phyloP scores from a whole-genome alignment of 1,140 invertebrate genomes.

The Megalonaias nervosa region DNA sequence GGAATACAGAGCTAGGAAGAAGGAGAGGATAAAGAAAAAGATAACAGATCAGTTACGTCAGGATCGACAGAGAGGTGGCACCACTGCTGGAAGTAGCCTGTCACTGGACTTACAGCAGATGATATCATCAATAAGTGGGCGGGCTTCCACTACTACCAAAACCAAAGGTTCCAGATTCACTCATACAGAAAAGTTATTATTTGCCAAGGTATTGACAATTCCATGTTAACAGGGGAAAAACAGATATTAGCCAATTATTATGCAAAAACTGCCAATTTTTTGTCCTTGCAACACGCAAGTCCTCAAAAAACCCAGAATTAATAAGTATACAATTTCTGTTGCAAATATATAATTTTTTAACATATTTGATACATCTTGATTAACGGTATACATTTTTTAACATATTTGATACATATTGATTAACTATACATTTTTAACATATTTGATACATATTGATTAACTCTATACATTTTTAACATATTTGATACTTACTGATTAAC shows the following conservation, averaged over 20 bases:
- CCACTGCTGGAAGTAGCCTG: constrained; percentile 17
- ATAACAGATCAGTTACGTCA: constrained; percentile 60
- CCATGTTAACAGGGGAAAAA: too few relatives aligned
- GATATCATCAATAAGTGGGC: constrained; percentile 51
- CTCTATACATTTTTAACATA: too few relatives aligned
- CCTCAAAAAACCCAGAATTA: neutral
- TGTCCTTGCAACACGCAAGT: neutral
- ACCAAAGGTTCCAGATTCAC: constrained; percentile 70
- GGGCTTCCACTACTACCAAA: constrained; percentile 40
- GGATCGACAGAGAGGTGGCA: constrained; percentile 53
- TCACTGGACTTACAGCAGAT: constrained; percentile 61
- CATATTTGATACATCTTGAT: too few relatives aligned
- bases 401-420: too few relatives aligned
- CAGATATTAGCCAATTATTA: too few relatives aligned
- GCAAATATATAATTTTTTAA: too few relatives aligned
- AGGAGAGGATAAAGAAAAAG: constrained; percentile 56
- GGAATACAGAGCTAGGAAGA: constrained; percentile 66
- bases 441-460: too few relatives aligned
- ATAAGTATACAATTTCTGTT: neutral
- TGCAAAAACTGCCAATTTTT: too few relatives aligned
- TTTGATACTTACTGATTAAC: too few relatives aligned
- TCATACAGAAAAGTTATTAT: constrained; percentile 71
- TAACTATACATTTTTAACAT: too few relatives aligned
- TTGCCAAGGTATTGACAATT: constrained; percentile 60
- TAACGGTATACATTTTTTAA: too few relatives aligned